Evolutionary conservation across 1,140 invertebrate species (phyloP).

Genomic region (Drosophila auraria): DNA sequence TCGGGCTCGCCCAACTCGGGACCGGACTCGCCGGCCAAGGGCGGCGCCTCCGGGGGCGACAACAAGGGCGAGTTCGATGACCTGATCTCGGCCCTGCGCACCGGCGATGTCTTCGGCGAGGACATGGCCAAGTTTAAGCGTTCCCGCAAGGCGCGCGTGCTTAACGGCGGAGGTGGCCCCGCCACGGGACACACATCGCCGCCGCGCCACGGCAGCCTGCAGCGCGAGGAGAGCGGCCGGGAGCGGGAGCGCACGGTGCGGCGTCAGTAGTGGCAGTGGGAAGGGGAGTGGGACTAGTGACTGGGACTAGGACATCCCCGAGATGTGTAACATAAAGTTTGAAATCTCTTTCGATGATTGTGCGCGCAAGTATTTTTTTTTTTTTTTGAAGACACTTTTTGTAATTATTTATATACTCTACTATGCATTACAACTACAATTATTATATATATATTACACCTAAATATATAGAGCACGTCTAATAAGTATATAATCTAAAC

Average conservation of each 20-base stretch:
- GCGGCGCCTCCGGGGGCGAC: conserved; percentile 85
- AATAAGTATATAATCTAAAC: conserved; percentile 47
- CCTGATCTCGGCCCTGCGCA: conserved; percentile 96
- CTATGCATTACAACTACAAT: conserved; percentile 21
- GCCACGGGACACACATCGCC: conserved; percentile 85
- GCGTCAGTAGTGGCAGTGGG: conserved; percentile 52
- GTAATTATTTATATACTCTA: conserved; percentile 59
- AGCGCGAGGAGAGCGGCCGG: conserved; percentile 82
- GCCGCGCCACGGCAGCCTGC: conserved; percentile 85
- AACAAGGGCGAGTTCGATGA: conserved; percentile 98
- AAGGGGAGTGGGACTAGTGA: neutral
- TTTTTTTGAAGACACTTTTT: conserved; percentile 31
- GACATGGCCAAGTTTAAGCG: conserved; percentile 96
- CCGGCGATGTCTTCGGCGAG: conserved; percentile 98
- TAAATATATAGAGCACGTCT: conserved; percentile 29
- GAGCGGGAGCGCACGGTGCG: conserved; percentile 81
- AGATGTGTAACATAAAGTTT: conserved; percentile 22
- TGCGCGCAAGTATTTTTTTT: conserved; percentile 50
- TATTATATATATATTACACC: conserved; percentile 33
- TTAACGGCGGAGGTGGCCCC: conserved; percentile 86
- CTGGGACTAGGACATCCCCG: neutral
- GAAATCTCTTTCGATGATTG: conserved; percentile 7
- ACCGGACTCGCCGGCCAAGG: conserved; percentile 86
- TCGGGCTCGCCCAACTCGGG: conserved; percentile 78
- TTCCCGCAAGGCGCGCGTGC: conserved; percentile 87